Base-by-base conservation (phyloP, 1,140 invertebrate species). In the Lineus longissimus region DNA sequence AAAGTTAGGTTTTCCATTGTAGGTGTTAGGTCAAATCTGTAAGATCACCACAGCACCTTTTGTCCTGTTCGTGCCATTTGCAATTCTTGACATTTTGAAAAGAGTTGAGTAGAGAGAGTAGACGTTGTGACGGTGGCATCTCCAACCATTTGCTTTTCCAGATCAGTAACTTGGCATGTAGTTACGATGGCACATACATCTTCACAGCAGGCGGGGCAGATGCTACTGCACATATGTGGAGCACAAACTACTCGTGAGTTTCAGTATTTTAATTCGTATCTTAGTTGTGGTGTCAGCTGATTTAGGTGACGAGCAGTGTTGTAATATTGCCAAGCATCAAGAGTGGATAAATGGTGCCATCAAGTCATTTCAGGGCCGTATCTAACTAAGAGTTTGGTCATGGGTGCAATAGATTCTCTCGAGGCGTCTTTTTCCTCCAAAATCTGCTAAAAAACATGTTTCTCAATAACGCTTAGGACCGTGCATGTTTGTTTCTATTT, bases 161-260 rank as follows among this genome's bases (percentile, higher is more conserved):
- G 77, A 69, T 79, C 2, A 59, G 74, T 41, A 78, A 79, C 60
- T 55, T 83, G 58, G 73, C 67, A 13, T 72, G 70, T 22, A 81
- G 79, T 68, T 72, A 73, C 66, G 77, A 77, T 73, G 84, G 83
- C 11, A 80, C 81, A 63, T 84, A 83, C 63, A 59, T 88, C 2
- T 88, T 88, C 71, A 87, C 86, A 13, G 75, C 83, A 58, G 87
- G 87, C 33, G 73, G 82, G 22, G 65, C 84, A 6, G 87, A 88
- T 72, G 77, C 76, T 7, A 80, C 80, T 54, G 79, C 87, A 13
- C 78, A 87, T 40, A 85, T 86, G 82, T 89, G 87, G 87, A 75
- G 81, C 65, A 81, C 87, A 36, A 85, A 87, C 69, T 69, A 79
- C 55, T 79, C 70, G 87, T 88, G 83, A 78, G 73, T 67, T n/a